A percentile compares a stretch with the other conserved stretches of the same genome.
Conservation (phyloP, 2,797 vertebrate genomes). For the Vipera ursinii region DNA sequence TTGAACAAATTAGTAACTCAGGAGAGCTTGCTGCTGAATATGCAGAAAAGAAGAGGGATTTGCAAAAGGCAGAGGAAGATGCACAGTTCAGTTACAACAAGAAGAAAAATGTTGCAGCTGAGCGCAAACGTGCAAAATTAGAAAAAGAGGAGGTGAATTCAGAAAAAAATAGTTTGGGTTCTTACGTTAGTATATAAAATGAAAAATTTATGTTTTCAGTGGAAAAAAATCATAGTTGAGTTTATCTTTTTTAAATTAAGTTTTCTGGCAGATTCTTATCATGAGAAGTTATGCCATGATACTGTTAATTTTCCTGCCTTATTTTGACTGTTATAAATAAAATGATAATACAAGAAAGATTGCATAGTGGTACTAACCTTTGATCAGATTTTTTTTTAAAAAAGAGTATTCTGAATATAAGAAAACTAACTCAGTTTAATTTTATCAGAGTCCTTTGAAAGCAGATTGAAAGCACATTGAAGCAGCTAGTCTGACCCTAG, state of each 20-base stretch:
- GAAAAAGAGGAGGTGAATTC: conserved; percentile 85
- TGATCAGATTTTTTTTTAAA: not conserved
- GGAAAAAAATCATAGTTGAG: not conserved
- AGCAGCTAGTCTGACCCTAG: not conserved
- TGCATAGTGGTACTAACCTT: not conserved
- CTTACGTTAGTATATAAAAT: not conserved
- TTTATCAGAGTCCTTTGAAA: not conserved
- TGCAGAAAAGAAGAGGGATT: conserved; percentile 76
- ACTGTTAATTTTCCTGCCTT: not conserved
- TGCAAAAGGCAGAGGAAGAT: conserved; percentile 85
- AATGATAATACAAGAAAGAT: not conserved
- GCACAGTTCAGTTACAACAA: conserved; percentile 88
- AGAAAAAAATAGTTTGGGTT: not conserved
- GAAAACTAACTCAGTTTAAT: not conserved
- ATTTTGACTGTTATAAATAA: not conserved
- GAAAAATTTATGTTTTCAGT: not conserved
- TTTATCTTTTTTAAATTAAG: not conserved
- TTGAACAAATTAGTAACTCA: conserved; percentile 89
- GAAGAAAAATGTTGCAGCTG: conserved; percentile 81
- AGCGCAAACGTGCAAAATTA: conserved; percentile 82
- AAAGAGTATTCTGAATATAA: not conserved
- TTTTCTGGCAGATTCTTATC: not conserved
- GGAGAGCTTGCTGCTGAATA: conserved; percentile 81
- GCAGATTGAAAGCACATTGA: too few species aligned
- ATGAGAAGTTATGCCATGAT: not conserved